phyloP scores from a whole-genome alignment of 1,140 invertebrate genomes.

The Oreohelix idahoensis region DNA sequence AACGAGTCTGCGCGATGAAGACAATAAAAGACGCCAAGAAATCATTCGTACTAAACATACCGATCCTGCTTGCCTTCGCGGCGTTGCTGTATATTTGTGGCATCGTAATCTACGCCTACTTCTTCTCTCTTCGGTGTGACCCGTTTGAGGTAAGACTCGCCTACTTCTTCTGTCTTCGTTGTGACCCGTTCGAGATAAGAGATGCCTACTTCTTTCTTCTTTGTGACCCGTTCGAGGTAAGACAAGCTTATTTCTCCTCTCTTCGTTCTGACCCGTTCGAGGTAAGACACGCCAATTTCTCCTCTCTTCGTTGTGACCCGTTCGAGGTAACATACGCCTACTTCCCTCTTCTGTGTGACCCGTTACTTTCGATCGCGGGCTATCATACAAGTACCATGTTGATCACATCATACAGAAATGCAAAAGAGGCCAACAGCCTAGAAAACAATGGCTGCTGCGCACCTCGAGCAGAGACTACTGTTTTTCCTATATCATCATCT shows the following conservation, averaged over 20 bases:
- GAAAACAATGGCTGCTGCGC: no score
- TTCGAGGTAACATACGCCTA: conserved; percentile 7
- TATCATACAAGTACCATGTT: no score
- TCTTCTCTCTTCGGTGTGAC: conserved; percentile 29
- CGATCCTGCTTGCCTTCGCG: conserved; percentile 23
- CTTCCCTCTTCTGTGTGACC: no score
- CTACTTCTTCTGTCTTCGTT: conserved; percentile 20
- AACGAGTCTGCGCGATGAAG: conserved; percentile 30
- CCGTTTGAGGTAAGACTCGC: conserved; percentile 29
- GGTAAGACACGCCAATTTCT: conserved; percentile 28
- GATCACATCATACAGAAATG: no score
- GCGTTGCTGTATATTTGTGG: conserved; percentile 15
- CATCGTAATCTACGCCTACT: conserved; percentile 31
- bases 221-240: conserved; percentile 37
- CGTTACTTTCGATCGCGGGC: no score
- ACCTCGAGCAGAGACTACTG: no score
- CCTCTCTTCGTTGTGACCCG: conserved; percentile 34
- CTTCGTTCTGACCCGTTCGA: conserved; percentile 35
- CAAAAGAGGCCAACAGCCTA: no score
- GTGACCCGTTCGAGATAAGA: conserved; percentile 36
- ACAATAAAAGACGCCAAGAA: conserved; percentile 30
- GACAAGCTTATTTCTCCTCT: conserved; percentile 28
- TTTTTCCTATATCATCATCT: no score
- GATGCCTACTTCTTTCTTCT: background rate
- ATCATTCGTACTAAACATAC: conserved; percentile 28